A percentile compares a stretch with the other conserved stretches of the same genome.
Evolutionary conservation across 92 coral and sea anemone genomes (phyloP).

Genomic region (Zoanthus solanderi): DNA sequence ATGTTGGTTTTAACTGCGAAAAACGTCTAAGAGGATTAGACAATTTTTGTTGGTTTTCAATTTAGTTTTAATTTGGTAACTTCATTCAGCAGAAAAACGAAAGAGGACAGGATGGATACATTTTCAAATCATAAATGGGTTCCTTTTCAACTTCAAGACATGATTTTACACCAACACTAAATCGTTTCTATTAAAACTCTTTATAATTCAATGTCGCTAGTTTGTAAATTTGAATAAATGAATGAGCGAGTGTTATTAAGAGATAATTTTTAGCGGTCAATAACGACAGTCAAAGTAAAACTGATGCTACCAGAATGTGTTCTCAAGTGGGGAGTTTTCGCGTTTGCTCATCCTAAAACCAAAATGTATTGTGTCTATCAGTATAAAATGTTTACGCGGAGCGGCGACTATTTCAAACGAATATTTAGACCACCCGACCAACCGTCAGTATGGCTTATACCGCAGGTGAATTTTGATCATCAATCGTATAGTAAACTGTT

Average conservation of each 20-base stretch:
- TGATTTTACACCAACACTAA: background rate
- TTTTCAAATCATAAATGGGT: background rate
- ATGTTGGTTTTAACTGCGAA: slow-evolving; percentile 45
- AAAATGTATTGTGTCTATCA: slow-evolving; percentile 42
- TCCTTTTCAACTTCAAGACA: background rate
- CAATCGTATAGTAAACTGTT: slow-evolving; percentile 6
- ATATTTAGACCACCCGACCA: slow-evolving; percentile 51
- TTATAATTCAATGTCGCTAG: slow-evolving; percentile 24
- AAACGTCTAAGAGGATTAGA: slow-evolving; percentile 43
- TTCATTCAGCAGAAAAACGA: background rate
- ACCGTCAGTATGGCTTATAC: slow-evolving; percentile 17
- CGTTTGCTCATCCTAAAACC: slow-evolving; percentile 37
- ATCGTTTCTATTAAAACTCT: slow-evolving; percentile 25
- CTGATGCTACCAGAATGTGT: slow-evolving; percentile 32
- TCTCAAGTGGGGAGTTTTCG: slow-evolving; percentile 17
- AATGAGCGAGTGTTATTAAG: slow-evolving; percentile 21
- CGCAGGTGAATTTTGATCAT: slow-evolving; percentile 28
- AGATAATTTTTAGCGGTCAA: slow-evolving; percentile 5
- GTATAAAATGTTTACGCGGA: slow-evolving; percentile 33
- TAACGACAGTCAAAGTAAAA: slow-evolving; percentile 30
- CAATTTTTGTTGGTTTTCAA: slow-evolving; percentile 12
- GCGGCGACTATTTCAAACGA: slow-evolving; percentile 50
- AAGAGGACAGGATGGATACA: background rate
- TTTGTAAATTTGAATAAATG: slow-evolving; percentile 25
- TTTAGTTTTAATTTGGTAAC: background rate